Percentiles rank a stretch among this genome's conserved stretches.
These are phyloP conservation scores for Jordanella pulchra DNA, from an alignment of 2,797 vertebrate genomes.

Conservation along the genomic window DNA sequence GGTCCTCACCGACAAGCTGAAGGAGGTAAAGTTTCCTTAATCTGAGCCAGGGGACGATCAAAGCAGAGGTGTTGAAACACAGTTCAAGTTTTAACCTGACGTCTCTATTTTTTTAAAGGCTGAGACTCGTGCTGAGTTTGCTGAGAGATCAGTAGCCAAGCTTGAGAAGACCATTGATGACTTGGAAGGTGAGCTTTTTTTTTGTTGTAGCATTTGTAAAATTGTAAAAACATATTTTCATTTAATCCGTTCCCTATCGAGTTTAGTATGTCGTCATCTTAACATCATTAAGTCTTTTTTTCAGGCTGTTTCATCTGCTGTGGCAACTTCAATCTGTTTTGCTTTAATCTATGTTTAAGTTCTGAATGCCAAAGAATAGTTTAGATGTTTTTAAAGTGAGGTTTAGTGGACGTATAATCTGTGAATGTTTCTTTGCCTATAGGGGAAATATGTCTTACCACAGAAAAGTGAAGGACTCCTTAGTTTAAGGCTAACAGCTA, in stretches of 20 bases:
- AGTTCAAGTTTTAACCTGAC: slow-evolving; percentile 14
- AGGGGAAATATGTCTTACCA: background rate
- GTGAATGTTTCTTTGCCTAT: background rate
- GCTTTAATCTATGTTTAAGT: slow-evolving; percentile 35
- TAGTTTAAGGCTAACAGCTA: background rate
- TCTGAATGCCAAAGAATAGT: background rate
- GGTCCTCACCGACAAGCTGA: slow-evolving; percentile 98
- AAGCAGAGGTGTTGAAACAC: slow-evolving; percentile 15
- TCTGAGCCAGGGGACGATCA: slow-evolving; percentile 3
- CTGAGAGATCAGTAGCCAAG: slow-evolving; percentile 99
- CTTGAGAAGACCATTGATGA: slow-evolving; percentile 99
- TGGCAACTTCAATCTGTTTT: slow-evolving; percentile 34
- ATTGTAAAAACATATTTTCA: background rate
- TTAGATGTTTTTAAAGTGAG: background rate
- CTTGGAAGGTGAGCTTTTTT: slow-evolving; percentile 91
- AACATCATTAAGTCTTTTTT: slow-evolving; percentile 13
- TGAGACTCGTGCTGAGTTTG: slow-evolving; percentile 98
- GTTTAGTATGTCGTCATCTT: slow-evolving; percentile 20
- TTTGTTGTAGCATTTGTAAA: background rate
- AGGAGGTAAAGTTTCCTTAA: slow-evolving; percentile 86
- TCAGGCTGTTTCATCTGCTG: slow-evolving; percentile 8
- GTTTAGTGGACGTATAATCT: background rate
- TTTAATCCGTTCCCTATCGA: slow-evolving; percentile 9
- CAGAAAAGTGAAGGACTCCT: background rate
- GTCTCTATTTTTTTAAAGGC: slow-evolving; percentile 81